Percentiles rank a stretch among this genome's conserved stretches.
Conservation (phyloP, 2,113 vertebrate species). For the Lophura nycthemera region DNA sequence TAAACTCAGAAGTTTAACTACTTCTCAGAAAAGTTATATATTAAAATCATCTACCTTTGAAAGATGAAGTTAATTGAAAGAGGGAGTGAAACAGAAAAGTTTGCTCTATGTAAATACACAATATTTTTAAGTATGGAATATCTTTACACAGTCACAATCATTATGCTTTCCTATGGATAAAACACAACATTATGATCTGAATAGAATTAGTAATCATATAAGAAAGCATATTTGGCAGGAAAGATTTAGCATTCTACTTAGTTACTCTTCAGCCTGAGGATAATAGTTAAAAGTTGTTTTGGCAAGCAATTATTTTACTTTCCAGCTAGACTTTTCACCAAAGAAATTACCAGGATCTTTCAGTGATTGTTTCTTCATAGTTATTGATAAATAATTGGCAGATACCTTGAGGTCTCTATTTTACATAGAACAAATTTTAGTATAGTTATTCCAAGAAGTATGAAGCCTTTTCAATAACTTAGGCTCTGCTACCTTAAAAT, state of each 20-base stretch:
- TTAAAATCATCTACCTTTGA: background rate
- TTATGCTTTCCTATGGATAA: background rate
- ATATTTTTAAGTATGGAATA: background rate
- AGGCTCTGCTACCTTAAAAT: background rate
- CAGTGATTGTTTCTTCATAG: background rate
- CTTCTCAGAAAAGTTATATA: background rate
- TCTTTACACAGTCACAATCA: background rate
- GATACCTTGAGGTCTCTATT: background rate
- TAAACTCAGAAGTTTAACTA: background rate
- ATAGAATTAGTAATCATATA: background rate
- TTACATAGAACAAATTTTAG: background rate
- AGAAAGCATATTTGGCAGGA: background rate
- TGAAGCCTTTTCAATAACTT: background rate
- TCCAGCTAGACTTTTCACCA: background rate
- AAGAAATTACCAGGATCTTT: background rate
- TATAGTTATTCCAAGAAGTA: background rate
- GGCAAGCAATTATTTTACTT: background rate
- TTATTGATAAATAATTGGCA: background rate
- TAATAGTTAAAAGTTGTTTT: background rate
- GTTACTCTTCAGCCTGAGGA: background rate
- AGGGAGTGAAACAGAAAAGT: background rate
- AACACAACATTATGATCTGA: background rate
- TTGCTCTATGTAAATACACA: background rate
- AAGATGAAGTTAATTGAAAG: background rate
- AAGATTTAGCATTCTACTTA: background rate